Evolutionary conservation across 1,140 invertebrate genomes (phyloP), one percentile per base, ranked within the genome.

Genomic region (Metopolophium dirhodum): DNA sequence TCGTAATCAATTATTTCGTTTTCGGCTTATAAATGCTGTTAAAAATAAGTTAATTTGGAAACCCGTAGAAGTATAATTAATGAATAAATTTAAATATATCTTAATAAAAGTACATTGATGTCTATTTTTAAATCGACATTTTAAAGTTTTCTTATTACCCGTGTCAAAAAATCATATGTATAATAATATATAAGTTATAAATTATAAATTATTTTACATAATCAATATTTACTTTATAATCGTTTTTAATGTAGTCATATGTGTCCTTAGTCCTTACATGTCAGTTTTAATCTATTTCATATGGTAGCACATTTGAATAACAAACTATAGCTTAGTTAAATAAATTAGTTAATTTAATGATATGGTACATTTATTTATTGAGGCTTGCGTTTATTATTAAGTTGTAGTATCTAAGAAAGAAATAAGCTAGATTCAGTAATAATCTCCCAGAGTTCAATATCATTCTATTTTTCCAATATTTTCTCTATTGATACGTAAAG

Each of bases 391-490:
- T 30, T 77, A n/a, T 77, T 77, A 77, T 77, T 77, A 77, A 51
- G 7, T 51, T 54, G 8, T 11, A 49, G n/a, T 51, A 11, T 51
- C 20, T 51, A 37, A 51, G 18, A 35, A 88, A 20, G 3, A 22
- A 88, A 37, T 23, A 30, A 35, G 30, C 20, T 20, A 54, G 1
- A 54, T 89, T 37, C n/a, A n/a, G 30, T 87, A 30, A 49, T 14
- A 30, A 88, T 49, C 45, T 51, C 47, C 22, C 23, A 23, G 3
- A 11, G 20, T 89, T 51, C 51, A 30, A 54, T 88, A 54, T 89
- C 51, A 51, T 51, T 89, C 1, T 54, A 89, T 89, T 54, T 87
- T 89, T 22, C n/a, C n/a, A 89, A 54, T 89, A 54, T 89, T 89
- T 89, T 54, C 87, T 37, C 23, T 23, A 54, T 88, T 35, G 45